Percentiles rank a stretch among this genome's conserved stretches.
Conservation (phyloP, 2,888 invertebrate genomes). For the Scaptodrosophila latifasciaeformis region DNA sequence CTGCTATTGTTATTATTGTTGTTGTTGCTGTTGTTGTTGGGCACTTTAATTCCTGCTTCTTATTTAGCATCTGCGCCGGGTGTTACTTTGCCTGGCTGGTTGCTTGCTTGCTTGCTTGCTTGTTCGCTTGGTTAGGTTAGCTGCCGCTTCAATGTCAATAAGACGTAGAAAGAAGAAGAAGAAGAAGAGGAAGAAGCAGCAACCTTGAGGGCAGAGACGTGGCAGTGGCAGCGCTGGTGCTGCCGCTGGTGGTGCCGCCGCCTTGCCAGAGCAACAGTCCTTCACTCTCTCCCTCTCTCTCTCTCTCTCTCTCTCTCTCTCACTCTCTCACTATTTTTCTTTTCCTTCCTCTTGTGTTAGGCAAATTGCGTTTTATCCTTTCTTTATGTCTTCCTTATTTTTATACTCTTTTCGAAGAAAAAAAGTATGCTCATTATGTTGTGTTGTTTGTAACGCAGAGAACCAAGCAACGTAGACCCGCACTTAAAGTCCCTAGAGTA, state of each 20-base stretch:
- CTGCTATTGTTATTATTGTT: constrained; percentile 17
- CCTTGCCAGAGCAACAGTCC: neutral
- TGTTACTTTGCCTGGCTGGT: constrained; percentile 36
- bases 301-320: constrained; percentile 2
- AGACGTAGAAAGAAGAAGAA: constrained; percentile 7
- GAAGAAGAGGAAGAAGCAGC: constrained; percentile 41
- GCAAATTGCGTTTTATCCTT: no score
- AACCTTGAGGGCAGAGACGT: no score
- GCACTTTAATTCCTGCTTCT: constrained; percentile 61
- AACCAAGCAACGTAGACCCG: no score
- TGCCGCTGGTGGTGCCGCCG: no score
- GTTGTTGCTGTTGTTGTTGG: constrained; percentile 33
- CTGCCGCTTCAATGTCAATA: constrained; percentile 42
- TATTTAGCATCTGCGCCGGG: constrained; percentile 66
- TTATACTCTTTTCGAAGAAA: no score
- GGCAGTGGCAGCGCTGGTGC: no score
- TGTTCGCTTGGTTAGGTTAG: neutral
- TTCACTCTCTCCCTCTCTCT: neutral
- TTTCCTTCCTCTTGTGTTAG: no score
- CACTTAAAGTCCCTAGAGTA: no score
- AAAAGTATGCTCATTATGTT: no score
- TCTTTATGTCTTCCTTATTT: no score
- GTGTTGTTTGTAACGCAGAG: no score
- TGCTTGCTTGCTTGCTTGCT: neutral
- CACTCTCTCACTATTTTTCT: constrained; percentile 19